Percentiles rank a stretch among this genome's conserved stretches.
Evolutionary conservation across 2,113 vertebrate genomes (phyloP).

Genomic region (Tetrax tetrax): DNA sequence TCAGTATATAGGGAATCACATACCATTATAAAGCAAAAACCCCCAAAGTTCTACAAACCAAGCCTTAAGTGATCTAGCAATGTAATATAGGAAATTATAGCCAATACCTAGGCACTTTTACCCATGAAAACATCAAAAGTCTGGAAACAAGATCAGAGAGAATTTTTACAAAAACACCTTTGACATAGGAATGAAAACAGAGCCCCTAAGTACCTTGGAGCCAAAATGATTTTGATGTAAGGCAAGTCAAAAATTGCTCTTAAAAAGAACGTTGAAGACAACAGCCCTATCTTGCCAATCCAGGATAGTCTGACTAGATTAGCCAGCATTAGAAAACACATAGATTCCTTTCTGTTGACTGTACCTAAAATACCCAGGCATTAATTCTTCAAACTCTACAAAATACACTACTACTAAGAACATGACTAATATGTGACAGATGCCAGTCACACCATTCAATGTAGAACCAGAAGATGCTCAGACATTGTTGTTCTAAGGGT

Average conservation of each 20-base stretch:
- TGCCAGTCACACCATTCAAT: not conserved
- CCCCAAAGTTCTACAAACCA: not conserved
- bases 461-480: not conserved
- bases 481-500: not conserved
- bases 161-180: not conserved
- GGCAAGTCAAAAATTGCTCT: not conserved
- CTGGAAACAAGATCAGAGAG: not conserved
- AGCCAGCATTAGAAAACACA: not conserved
- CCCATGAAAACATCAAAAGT: not conserved
- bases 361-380: not conserved
- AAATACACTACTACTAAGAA: not conserved
- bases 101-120: not conserved
- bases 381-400: not conserved
- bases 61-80: not conserved
- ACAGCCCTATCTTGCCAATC: not conserved
- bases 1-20: not conserved
- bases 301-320: conserved; percentile 18
- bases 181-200: not conserved
- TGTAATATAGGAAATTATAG: not conserved
- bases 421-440: not conserved
- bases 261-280: not conserved
- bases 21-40: not conserved
- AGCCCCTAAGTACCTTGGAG: not conserved
- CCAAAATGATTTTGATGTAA: not conserved
- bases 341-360: not conserved